Conservation (phyloP, 1,140 invertebrate species). For the Scaptomyza pallida region DNA sequence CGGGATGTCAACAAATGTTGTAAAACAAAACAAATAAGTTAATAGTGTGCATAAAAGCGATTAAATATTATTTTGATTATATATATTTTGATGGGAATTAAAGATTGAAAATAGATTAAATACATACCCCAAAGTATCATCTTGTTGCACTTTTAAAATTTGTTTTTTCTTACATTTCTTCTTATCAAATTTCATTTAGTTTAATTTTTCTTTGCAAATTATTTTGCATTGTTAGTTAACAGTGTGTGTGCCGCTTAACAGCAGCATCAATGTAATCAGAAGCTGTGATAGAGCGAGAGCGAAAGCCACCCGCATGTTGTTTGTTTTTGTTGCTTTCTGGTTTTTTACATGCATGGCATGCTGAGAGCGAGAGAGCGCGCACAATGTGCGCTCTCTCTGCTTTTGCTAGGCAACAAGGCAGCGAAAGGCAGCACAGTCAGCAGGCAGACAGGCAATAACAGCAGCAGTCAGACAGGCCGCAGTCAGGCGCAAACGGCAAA, state of each 20-base stretch:
- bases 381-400: not conserved
- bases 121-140: no score
- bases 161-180: not conserved
- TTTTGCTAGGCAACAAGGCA: constrained; percentile 5
- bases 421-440: constrained; percentile 22
- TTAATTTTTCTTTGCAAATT: constrained; percentile 1
- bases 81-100: no score
- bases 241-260: constrained; percentile 20
- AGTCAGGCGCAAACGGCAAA: no score
- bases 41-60: no score
- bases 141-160: no score
- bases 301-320: constrained; percentile 41
- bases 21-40: no score
- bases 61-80: no score
- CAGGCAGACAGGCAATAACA: constrained; percentile 8
- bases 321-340: not conserved
- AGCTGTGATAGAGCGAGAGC: constrained; percentile 13
- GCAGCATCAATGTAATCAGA: constrained; percentile 46
- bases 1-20: not conserved
- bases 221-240: constrained; percentile 1
- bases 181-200: not conserved
- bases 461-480: constrained; percentile 22
- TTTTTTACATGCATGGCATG: no score
- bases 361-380: no score
- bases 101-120: no score